Base-by-base conservation (phyloP, 2,113 vertebrate species). In the Melospiza melodia region DNA sequence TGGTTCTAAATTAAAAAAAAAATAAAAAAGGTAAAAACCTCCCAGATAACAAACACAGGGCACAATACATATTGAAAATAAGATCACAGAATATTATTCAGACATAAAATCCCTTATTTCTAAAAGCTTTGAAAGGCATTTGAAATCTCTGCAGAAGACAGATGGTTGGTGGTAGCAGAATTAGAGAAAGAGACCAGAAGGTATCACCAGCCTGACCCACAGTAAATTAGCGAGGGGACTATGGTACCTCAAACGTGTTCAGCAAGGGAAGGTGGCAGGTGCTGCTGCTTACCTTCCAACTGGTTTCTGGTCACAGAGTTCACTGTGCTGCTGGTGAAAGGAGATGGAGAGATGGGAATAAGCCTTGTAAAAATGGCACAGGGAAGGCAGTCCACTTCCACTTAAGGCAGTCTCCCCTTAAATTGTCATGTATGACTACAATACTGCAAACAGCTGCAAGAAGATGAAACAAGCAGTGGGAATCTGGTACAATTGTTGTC, bases 211-310 rank as follows among this genome's bases (percentile, higher is more conserved):
- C 28, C 30, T 86, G 59, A 90, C 16, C 10, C 19, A 24, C 28
- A 37, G 54, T 22, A 69, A 52, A 24, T 83, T 35, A 9, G 20
- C 15, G 41, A 79, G 54, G 16, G 5, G 19, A 12, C 21, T 76
- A 16, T 15, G 27, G 12, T 12, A 33, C 11, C 15, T 59, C 41
- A 46, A 44, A 71, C 0, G 2, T 3, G 19, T 22, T 19, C 20
- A 52, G 10, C 5, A 17, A 21, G 35, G 21, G 28, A 54, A 74
- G 39, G 61, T 37, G 35, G 22, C 3, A 33, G 14, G 8, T 68
- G 24, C 44, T 22, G 16, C 37, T 89, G 4, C 8, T 57, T 27
- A 31, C 2, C 44, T 28, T 28, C 17, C 22, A 49, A 0, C 0
- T 55, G n/a, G 37, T 22, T 81, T n/a, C 67, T 89, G 30, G 12